Base-by-base conservation (phyloP, 2,797 vertebrate genomes). In the Momotus momota region DNA sequence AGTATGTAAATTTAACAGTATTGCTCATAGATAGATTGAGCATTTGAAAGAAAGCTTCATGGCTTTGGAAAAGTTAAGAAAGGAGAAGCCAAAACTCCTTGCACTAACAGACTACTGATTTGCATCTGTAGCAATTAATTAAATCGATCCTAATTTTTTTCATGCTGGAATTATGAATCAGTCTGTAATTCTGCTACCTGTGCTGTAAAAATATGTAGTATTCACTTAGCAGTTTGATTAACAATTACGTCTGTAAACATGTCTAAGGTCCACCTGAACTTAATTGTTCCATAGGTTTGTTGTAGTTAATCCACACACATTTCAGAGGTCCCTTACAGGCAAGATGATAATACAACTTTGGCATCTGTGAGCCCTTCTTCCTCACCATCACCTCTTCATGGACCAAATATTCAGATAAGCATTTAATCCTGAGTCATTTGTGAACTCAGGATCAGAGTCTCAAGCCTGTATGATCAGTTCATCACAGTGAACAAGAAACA, bases 121-220 rank as follows among this genome's bases (percentile, higher is more conserved):
- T 86, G 25, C 10, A 22, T 93, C 55, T 81, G 66, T 58, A 94
- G 66, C 23, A 75, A 84, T 86, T 90, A 93, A 95, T 91, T 95
- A 90, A 94, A 94, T 83, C 82, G 43, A 66, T 46, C 45, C 81
- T 69, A 92, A 94, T 91, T 94, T 92, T 92, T 91, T 94, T 88
- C 21, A 46, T 81, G 9, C 18, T 38, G 15, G n/a, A 90, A 81
- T 80, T 18, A 38, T 65, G 25, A 87, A 62, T 41, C 35, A 60
- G 35, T 75, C 69, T 88, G 64, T 89, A 88, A 88, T 84, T 83
- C 51, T 91, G 43, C 31, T 29, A 90, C 38, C n/a, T 73, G 29
- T 49, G 46, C 66, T 74, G 4, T 80, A 69, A 89, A 93, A 94
- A 60, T 41, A 18, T 43, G 19, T 57, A 73, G 31, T 78, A 77